These are phyloP conservation scores for Harpalus rufipes DNA, from an alignment of 2,888 invertebrate species.

Conservation along the genomic window DNA sequence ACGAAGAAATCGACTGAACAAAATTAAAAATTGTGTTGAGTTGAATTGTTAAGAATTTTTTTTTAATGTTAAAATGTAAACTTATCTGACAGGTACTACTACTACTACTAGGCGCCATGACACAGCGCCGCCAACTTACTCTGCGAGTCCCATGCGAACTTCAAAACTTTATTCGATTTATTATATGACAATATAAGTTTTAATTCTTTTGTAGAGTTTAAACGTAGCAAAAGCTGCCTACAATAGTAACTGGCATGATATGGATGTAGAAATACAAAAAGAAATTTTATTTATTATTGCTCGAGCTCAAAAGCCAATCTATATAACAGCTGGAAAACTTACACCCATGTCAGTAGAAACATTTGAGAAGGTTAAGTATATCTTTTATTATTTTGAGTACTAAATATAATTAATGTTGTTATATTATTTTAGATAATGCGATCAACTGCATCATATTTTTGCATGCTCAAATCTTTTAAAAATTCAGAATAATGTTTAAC, in stretches of 20 bases:
- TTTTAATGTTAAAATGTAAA: too few species aligned
- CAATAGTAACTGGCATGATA: constrained; percentile 69
- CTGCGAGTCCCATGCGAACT: too few species aligned
- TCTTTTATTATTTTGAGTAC: constrained; percentile 27
- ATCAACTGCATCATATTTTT: not conserved
- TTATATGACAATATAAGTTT: too few species aligned
- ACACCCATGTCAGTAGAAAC: constrained; percentile 67
- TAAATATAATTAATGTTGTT: not conserved
- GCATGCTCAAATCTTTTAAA: not conserved
- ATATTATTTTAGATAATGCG: constrained; percentile 3
- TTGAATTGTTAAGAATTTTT: too few species aligned
- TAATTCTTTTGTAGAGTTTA: constrained; percentile 40
- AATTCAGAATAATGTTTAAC: too few species aligned
- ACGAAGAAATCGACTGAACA: too few species aligned
- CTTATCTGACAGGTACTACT: too few species aligned
- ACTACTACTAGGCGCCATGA: too few species aligned
- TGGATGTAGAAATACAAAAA: constrained; percentile 70
- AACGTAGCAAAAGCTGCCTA: constrained; percentile 22
- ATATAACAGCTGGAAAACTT: constrained; percentile 71
- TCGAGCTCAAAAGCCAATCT: constrained; percentile 71
- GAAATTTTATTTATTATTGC: too few species aligned
- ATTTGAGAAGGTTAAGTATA: constrained; percentile 11
- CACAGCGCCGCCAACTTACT: too few species aligned
- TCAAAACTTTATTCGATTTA: too few species aligned
- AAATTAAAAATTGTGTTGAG: too few species aligned